A percentile compares a stretch with the other conserved stretches of the same genome.
phyloP scores from a whole-genome alignment of 2,888 invertebrate genomes.

The Tipula lateralis region DNA sequence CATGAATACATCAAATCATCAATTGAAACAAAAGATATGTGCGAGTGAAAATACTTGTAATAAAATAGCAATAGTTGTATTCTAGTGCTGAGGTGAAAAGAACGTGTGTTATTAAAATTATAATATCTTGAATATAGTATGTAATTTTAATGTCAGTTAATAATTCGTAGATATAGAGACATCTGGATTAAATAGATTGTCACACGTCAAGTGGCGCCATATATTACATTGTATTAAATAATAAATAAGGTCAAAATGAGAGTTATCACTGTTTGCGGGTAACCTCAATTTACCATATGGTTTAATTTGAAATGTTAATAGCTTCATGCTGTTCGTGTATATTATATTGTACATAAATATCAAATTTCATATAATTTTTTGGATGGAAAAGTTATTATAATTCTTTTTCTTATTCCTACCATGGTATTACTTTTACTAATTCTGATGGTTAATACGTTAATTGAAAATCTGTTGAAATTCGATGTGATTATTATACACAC shows the following conservation, averaged over 20 bases:
- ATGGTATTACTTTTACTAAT: not conserved
- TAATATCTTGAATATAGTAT: not conserved
- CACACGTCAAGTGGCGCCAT: slow-evolving; percentile 11
- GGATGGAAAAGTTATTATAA: not conserved
- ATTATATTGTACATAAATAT: not conserved
- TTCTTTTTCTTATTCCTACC: not conserved
- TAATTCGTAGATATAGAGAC: not conserved
- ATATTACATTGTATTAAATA: not conserved
- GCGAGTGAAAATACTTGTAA: not conserved
- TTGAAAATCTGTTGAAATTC: not conserved
- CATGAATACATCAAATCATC: not conserved
- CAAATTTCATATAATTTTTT: not conserved
- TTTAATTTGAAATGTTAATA: not conserved
- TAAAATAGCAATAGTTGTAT: not conserved
- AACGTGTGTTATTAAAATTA: not conserved
- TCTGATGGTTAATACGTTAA: not conserved
- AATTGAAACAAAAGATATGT: not conserved
- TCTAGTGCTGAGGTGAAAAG: not conserved
- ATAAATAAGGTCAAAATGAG: not conserved
- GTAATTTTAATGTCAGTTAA: no score
- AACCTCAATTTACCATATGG: slow-evolving; percentile 15
- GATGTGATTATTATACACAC: not conserved
- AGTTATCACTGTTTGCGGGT: not conserved
- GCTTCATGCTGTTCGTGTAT: not conserved
- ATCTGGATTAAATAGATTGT: not conserved